Percentiles rank a stretch among this genome's conserved stretches.
These are phyloP conservation scores for Akabosia matsudoensis DNA, from an alignment of 1,140 invertebrate species.

Conservation along the genomic window DNA sequence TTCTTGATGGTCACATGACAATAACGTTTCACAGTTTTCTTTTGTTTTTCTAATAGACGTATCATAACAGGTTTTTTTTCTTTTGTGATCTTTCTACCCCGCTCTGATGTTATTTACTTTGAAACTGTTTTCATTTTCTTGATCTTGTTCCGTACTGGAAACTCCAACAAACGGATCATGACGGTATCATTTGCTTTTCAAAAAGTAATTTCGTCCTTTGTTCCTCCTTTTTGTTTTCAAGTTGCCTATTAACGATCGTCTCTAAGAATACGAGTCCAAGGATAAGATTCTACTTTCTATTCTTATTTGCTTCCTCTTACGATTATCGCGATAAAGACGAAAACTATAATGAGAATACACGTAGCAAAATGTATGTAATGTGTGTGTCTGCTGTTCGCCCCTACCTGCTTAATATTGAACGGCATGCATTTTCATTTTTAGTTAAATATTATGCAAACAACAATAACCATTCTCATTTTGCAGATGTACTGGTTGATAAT, in stretches of 20 bases:
- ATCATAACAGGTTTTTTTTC: background rate
- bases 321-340: too few relatives aligned
- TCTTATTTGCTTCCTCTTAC: too few relatives aligned
- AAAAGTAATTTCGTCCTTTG: too few relatives aligned
- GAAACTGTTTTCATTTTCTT: background rate
- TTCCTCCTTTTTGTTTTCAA: background rate
- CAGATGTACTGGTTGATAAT: too few relatives aligned
- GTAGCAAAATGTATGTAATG: background rate
- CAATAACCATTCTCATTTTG: background rate
- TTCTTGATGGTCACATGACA: too few relatives aligned
- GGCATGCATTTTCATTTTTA: background rate
- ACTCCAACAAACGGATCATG: background rate
- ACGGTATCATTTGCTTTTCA: background rate
- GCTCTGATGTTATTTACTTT: background rate
- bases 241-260: background rate
- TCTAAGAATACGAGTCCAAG: background rate
- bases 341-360: background rate
- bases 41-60: background rate
- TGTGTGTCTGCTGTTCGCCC: background rate
- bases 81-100: background rate
- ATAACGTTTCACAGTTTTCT: background rate
- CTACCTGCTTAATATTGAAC: background rate
- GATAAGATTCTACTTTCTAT: too few relatives aligned
- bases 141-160: background rate
- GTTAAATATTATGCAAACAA: background rate